phyloP scores from a whole-genome alignment of 2,113 vertebrate genomes.

The Sander vitreus region DNA sequence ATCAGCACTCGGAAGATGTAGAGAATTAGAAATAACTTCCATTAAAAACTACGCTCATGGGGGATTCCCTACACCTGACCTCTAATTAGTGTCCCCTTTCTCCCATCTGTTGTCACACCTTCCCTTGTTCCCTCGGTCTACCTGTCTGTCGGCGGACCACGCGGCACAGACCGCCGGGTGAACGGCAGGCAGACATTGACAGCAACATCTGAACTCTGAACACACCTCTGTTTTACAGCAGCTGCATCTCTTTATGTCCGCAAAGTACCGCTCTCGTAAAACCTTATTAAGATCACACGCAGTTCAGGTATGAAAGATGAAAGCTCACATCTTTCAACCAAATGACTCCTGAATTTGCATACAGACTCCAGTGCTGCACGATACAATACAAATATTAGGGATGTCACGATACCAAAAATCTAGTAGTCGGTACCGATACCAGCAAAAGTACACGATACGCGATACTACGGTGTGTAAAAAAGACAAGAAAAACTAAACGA shows the following conservation, averaged over 20 bases:
- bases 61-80: not conserved
- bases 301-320: not conserved
- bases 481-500: no score
- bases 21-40: not conserved
- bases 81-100: not conserved
- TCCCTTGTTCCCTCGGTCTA: not conserved
- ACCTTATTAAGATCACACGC: not conserved
- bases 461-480: no score
- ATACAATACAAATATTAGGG: no score
- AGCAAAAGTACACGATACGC: no score
- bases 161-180: not conserved
- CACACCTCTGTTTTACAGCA: not conserved
- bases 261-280: not conserved
- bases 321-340: no score
- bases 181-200: not conserved
- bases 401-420: no score
- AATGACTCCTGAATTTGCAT: no score
- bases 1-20: not conserved
- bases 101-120: not conserved
- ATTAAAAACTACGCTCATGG: not conserved
- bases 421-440: no score
- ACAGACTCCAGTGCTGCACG: no score
- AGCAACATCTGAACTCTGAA: not conserved
- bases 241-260: not conserved
- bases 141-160: no score